phyloP scores from a whole-genome alignment of 1,140 invertebrate species.

The Cyphomyrmex costatus region DNA sequence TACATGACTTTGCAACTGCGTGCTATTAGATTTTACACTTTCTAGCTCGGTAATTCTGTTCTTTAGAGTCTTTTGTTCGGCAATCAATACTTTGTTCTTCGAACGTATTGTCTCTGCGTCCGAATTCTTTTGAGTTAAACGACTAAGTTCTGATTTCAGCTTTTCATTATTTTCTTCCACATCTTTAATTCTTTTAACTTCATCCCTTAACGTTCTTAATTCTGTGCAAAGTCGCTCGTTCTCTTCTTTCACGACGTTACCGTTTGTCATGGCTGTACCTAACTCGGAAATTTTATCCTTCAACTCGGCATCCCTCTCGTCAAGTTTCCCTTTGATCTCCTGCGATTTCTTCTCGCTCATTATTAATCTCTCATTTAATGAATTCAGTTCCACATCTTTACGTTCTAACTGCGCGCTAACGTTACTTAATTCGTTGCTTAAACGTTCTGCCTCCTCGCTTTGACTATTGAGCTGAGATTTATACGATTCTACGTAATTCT shows the following conservation, averaged over 20 bases:
- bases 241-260: constrained; percentile 43
- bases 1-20: constrained; percentile 43
- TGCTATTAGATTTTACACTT: constrained; percentile 3
- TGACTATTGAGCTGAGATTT: constrained; percentile 39
- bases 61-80: constrained; percentile 34
- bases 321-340: constrained; percentile 72
- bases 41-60: constrained; percentile 57
- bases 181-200: constrained; percentile 57
- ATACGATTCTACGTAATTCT: constrained; percentile 16
- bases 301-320: constrained; percentile 63
- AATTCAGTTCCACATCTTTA: constrained; percentile 49
- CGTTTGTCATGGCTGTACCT: constrained; percentile 50
- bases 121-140: constrained; percentile 43
- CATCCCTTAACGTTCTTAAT: constrained; percentile 41
- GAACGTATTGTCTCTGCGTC: constrained; percentile 25
- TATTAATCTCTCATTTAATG: constrained; percentile 67
- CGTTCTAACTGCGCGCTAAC: constrained; percentile 44
- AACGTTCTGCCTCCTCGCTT: constrained; percentile 44
- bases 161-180: constrained; percentile 66
- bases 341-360: constrained; percentile 72
- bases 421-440: constrained; percentile 51
- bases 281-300: constrained; percentile 63
- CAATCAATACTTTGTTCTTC: constrained; percentile 40
- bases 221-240: constrained; percentile 48
- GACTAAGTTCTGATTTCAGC: constrained; percentile 44